Percentiles rank a stretch among this genome's conserved stretches.
These are phyloP conservation scores for Thunnus maccoyii DNA, from an alignment of 2,113 vertebrate genomes.

Conservation along the genomic window DNA sequence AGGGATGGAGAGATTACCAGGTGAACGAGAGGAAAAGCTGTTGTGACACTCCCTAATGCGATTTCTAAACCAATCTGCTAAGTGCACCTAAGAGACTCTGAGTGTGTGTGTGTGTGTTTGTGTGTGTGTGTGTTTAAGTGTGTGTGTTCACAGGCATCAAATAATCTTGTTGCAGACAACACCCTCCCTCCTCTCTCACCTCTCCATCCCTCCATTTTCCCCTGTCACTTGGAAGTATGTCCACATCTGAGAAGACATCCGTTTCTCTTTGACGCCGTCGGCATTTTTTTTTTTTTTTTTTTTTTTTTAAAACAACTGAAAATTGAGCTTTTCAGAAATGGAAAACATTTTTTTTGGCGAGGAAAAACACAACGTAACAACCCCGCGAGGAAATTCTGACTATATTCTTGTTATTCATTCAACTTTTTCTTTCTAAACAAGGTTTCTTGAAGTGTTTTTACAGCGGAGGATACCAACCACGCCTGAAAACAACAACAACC, in stretches of 20 bases:
- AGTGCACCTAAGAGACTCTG: conserved; percentile 74
- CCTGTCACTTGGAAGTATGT: neutral
- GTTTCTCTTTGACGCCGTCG: too few relatives aligned
- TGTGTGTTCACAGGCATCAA: conserved; percentile 53
- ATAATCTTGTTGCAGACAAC: conserved; percentile 76
- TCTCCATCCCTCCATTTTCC: neutral
- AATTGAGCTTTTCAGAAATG: too few relatives aligned
- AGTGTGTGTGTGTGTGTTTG: conserved; percentile 50
- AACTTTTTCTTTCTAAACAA: too few relatives aligned
- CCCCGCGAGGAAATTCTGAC: too few relatives aligned
- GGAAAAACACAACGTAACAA: too few relatives aligned
- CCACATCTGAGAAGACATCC: neutral
- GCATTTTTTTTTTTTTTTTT: too few relatives aligned
- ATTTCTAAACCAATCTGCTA: conserved; percentile 84
- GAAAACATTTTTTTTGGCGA: too few relatives aligned
- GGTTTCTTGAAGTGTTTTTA: too few relatives aligned
- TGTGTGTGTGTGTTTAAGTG: conserved; percentile 36
- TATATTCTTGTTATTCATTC: too few relatives aligned
- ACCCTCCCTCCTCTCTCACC: conserved; percentile 37
- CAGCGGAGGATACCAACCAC: too few relatives aligned
- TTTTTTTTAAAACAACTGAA: too few relatives aligned
- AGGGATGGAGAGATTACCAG: conserved; percentile 74
- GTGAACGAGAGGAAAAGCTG: conserved; percentile 74
- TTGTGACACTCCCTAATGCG: conserved; percentile 80
- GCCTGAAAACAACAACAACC: too few relatives aligned